Base-by-base conservation (phyloP, 1,140 invertebrate species). In the Mesaphorura yosii region DNA sequence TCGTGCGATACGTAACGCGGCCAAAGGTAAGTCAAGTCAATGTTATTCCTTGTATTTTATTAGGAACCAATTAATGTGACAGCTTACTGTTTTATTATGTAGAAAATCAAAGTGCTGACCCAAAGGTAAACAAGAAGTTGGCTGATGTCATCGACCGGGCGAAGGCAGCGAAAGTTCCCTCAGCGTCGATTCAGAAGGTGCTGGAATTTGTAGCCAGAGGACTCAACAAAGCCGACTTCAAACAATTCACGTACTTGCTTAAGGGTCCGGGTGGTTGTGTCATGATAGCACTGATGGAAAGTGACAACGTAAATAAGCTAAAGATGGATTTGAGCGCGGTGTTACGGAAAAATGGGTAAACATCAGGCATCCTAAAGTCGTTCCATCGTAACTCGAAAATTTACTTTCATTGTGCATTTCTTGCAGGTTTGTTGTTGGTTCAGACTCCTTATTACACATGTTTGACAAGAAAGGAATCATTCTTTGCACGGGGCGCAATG, bases 381-480 rank as follows among this genome's bases (percentile, higher is more conserved):
- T 26, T n/a, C 15, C 7, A 5, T 26, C 12, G 14, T 46, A 5
- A 22, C 7, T 7, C 40, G 40, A 37, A 37, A 46, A n/a, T 46
- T 19, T 26, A 28, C 25, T 26, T 7, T 10, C 12, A 22, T 6
- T 51, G 14, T 40, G 10, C 29, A 20, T 12, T 51, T 20, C 23
- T 34, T 48, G 12, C 5, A 48, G 46, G 4, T 29, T 5, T 34
- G 29, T 34, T 7, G 4, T 48, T 10, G 15, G 3, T 20, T 48
- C 48, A 4, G 27, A 1, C 27, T 14, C 20, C 29, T 12, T 34
- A 3, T 15, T 53, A 6, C 40, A 45, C 15, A 38, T 47, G 23
- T 61, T 61, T 47, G 17, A 42, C 15, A 48, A 58, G 37, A 51
- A 48, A 17, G 59, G 59, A 19, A 37, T 55, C 5, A 57, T 61